These are phyloP conservation scores for Rhimphoctona megacephalus DNA, from an alignment of 2,888 invertebrate genomes.

Conservation along the genomic window DNA sequence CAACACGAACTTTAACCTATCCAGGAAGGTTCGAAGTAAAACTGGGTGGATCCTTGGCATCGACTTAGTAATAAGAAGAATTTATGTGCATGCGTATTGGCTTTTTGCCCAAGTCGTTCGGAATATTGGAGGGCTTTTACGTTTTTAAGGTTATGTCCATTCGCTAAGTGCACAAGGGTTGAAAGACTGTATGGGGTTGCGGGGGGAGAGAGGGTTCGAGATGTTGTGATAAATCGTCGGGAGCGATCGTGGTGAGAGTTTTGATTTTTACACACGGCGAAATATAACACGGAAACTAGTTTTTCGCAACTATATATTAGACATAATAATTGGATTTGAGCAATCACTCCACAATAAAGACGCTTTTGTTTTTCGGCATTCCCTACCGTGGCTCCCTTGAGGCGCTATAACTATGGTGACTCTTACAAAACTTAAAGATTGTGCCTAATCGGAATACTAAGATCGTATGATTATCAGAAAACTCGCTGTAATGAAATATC, in stretches of 20 bases:
- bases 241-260: background rate
- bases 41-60: constrained; percentile 39
- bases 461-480: background rate
- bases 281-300: too few species aligned
- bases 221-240: constrained; percentile 9
- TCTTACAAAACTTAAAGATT: background rate
- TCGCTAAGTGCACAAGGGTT: constrained; percentile 39
- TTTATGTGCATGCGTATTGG: constrained; percentile 37
- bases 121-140: constrained; percentile 35
- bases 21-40: background rate
- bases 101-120: constrained; percentile 38
- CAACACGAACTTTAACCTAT: constrained; percentile 2
- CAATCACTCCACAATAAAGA: background rate
- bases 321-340: background rate
- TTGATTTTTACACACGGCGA: constrained; percentile 3
- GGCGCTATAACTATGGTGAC: background rate
- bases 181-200: background rate
- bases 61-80: constrained; percentile 35
- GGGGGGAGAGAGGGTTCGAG: background rate
- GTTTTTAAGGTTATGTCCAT: constrained; percentile 36
- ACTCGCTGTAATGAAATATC: background rate
- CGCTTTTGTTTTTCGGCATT: background rate
- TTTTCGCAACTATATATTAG: too few species aligned
- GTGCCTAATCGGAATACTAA: background rate
- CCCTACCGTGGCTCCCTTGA: background rate